Evolutionary conservation across 2,797 vertebrate genomes (phyloP).

Genomic region (Falco biarmicus): DNA sequence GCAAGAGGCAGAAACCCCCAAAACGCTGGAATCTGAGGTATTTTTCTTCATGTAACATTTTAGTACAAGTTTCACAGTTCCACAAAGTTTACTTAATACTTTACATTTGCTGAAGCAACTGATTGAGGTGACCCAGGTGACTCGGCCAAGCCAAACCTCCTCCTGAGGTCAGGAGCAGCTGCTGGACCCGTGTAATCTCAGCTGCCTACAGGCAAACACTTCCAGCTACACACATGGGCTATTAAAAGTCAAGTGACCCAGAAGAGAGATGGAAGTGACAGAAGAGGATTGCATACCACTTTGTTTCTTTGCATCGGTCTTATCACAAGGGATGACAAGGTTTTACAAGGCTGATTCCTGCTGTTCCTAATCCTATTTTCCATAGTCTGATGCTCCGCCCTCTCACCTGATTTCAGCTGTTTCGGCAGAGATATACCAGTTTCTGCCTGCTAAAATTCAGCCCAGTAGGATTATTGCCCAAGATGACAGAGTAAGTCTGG

Average conservation of each 20-base stretch:
- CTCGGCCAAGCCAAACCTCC: neutral
- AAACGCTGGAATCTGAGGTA: neutral
- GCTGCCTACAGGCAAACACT: neutral
- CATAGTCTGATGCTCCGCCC: neutral
- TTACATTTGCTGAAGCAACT: neutral
- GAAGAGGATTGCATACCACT: neutral
- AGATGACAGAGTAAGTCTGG: neutral
- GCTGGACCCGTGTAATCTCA: neutral
- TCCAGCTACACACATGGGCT: neutral
- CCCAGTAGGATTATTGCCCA: neutral
- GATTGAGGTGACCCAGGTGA: neutral
- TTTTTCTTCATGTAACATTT: neutral
- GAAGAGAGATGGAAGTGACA: neutral
- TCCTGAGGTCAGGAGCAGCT: neutral
- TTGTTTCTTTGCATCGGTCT: neutral
- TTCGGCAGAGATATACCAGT: neutral
- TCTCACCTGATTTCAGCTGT: neutral
- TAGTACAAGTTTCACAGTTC: neutral
- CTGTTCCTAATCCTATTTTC: neutral
- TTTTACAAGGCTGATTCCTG: neutral
- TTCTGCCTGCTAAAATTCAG: neutral
- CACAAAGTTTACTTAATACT: neutral
- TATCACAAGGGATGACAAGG: neutral
- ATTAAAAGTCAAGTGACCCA: neutral
- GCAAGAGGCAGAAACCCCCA: neutral